Percentiles rank a stretch among this genome's conserved stretches.
Evolutionary conservation across 1,140 invertebrate species (phyloP).

Genomic region (Rhagoletis zephyria): DNA sequence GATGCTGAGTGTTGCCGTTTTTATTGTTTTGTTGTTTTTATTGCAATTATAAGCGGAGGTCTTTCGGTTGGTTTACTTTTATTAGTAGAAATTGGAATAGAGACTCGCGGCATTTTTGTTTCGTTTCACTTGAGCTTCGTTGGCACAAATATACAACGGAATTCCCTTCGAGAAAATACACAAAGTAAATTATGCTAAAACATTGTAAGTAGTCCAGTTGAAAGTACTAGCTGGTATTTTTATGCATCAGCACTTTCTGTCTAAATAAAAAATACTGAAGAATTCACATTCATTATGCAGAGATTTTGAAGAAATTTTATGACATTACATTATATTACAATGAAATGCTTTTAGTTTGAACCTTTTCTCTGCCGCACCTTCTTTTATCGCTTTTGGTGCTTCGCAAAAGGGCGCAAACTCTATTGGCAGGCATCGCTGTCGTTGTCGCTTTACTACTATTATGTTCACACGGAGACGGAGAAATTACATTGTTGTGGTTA

Average conservation of each 20-base stretch:
- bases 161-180: slow-evolving; percentile 26
- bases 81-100: slow-evolving; percentile 42
- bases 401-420: not conserved
- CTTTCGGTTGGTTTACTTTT: slow-evolving; percentile 48
- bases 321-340: not conserved
- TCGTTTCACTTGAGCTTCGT: not conserved
- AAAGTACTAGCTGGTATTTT: not conserved
- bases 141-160: not conserved
- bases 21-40: slow-evolving; percentile 49
- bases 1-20: slow-evolving; percentile 48
- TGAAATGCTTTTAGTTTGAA: not conserved
- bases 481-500: too few relatives aligned
- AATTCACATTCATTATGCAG: not conserved
- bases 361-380: not conserved
- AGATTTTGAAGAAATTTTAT: not conserved
- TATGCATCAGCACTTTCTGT: not conserved
- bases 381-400: not conserved
- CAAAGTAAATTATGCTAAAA: slow-evolving; percentile 3
- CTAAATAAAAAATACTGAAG: not conserved
- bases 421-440: not conserved
- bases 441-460: not conserved
- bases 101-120: slow-evolving; percentile 12
- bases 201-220: not conserved
- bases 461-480: too few relatives aligned
- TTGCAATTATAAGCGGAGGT: slow-evolving; percentile 47